Percentiles rank a stretch among this genome's conserved stretches.
Evolutionary conservation across 2,797 vertebrate genomes (phyloP).

Genomic region (Gallinago solitaria): DNA sequence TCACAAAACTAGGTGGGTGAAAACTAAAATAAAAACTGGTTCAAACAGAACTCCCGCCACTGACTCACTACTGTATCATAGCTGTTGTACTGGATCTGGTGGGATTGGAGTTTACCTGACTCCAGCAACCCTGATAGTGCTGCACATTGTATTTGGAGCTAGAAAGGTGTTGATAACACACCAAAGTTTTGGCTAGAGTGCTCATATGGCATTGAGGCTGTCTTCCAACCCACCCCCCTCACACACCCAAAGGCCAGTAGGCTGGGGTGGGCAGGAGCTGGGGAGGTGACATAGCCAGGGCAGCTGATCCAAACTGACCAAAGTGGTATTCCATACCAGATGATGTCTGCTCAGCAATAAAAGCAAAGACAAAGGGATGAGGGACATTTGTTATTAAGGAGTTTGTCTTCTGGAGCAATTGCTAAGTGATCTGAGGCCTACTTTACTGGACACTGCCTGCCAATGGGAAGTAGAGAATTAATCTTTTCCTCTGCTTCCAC

Average conservation of each 20-base stretch:
- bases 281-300: background rate
- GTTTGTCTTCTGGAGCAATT: background rate
- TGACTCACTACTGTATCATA: background rate
- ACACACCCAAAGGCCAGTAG: background rate
- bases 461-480: background rate
- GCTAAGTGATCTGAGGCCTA: background rate
- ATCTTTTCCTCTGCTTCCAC: background rate
- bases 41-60: background rate
- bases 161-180: background rate
- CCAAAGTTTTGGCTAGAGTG: background rate
- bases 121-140: background rate
- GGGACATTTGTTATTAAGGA: fast-evolving
- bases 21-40: background rate
- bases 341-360: background rate
- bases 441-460: background rate
- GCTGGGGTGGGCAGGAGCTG: background rate
- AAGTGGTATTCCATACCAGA: background rate
- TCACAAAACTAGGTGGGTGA: background rate
- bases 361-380: background rate
- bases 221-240: background rate
- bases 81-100: background rate
- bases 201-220: background rate
- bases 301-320: background rate
- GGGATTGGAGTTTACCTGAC: background rate
- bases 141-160: background rate